Evolutionary conservation across 2,888 invertebrate species (phyloP).

Genomic region (Microdon myrmicae): DNA sequence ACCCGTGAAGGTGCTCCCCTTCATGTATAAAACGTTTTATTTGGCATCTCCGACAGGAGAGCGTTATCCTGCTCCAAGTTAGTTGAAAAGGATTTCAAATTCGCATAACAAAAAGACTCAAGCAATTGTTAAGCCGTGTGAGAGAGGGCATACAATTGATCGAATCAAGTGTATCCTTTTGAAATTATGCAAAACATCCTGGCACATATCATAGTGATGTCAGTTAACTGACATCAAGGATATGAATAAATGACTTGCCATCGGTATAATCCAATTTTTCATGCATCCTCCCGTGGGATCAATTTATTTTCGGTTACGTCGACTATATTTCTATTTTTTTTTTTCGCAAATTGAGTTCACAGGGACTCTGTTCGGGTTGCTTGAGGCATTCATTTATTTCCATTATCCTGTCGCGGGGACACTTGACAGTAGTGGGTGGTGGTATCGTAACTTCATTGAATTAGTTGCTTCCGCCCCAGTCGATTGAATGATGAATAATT

Average conservation of each 20-base stretch:
- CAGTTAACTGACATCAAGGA: conserved; percentile 51
- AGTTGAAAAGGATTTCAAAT: conserved; percentile 24
- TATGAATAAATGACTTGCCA: conserved; percentile 38
- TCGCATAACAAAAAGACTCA: conserved; percentile 34
- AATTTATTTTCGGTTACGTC: conserved; percentile 38
- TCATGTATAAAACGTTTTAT: no score
- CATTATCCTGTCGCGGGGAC: conserved; percentile 38
- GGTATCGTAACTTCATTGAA: conserved; percentile 30
- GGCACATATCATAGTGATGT: conserved; percentile 32
- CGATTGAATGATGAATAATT: conserved; percentile 42
- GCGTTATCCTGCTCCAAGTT: no score
- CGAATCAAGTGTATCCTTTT: conserved; percentile 52
- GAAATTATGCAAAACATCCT: conserved; percentile 47
- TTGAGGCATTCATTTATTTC: conserved; percentile 16
- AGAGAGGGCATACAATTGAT: conserved; percentile 33
- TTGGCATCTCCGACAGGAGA: no score
- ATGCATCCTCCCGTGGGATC: conserved; percentile 41
- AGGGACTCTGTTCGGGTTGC: conserved; percentile 21
- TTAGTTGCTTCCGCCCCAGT: conserved; percentile 18
- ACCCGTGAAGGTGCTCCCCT: no score
- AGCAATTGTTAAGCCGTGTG: conserved; percentile 24
- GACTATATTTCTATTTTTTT: no score
- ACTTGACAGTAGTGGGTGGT: conserved; percentile 17
- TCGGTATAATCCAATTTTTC: conserved; percentile 45
- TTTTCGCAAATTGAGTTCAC: conserved; percentile 11